Evolutionary conservation across 2,113 vertebrate genomes (phyloP), one percentile per base, ranked within the genome.

Genomic region (Embiotoca jacksoni): DNA sequence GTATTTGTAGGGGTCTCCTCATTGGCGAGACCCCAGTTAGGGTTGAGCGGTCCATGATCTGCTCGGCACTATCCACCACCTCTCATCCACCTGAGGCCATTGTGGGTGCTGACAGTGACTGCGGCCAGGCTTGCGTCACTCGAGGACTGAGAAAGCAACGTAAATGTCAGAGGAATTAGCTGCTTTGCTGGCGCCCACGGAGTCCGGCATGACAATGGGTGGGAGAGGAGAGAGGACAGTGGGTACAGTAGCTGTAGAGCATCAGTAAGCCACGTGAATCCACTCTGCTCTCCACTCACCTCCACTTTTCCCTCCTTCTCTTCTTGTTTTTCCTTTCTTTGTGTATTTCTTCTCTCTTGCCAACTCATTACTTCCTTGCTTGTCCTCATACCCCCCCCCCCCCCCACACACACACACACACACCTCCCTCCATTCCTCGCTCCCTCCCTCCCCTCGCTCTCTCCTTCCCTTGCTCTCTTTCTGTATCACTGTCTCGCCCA

Each of bases 141-240:
- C 46, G 36, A 76, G 71, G 89, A 62, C 81, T 81, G 85, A 81
- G 87, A 88, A 88, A 90, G 75, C 88, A 87, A 71, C 84, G 77
- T 89, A 94, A 94, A 94, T 94, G 92, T 95, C 93, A 94, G 83
- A 89, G 89, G 93, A 93, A 94, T 95, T 94, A 95, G 85, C 79
- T 79, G 84, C 78, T 56, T 86, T 63, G 71, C 81, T 36, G 72
- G 88, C 84, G 81, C 91, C 94, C 92, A 92, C 90, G 63, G 83
- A 89, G 80, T 67, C 55, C 56, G 31, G 78, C 80, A 80, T 92
- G 89, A 93, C 92, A 92, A 92, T 89, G 71, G 90, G 82, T 80
- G 88, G 82, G 84, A 80, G 78, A 81, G 81, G 61, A 80, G 74
- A 70, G 69, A 91, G 85, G 89, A 87, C 85, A 72, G 88, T 70